Base-by-base conservation (phyloP, 2,113 vertebrate genomes). In the Fregata magnificens region DNA sequence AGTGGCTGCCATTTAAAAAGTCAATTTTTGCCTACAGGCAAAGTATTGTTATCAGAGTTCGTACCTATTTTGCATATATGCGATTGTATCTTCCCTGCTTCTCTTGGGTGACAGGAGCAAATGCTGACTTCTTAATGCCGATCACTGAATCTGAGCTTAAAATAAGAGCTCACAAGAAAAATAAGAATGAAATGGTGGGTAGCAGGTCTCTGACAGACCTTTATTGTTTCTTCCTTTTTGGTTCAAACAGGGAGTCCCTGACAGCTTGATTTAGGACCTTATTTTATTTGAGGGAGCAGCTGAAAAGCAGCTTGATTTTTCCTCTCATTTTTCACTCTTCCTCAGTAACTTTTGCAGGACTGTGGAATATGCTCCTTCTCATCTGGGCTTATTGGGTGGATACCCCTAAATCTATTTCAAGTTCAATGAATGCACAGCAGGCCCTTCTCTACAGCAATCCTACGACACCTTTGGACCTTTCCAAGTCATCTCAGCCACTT, bases 1-100 rank as follows among this genome's bases (percentile, higher is more conserved):
- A 76, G 73, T 52, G 71, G 45, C 66, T 97, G 96, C 96, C 92
- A 96, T 97, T 96, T 97, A 96, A 96, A 96, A 95, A 97, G 96
- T 96, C 96, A 96, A n/a, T 94, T 95, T 96, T 95, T 93, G 96
- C 96, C 96, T 96, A 94, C 92, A 96, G 96, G 96, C 96, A 95
- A 90, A 95, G 93, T 94, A 91, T 79, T 94, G 92, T 95, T 97
- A 96, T 96, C 95, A 93, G 93, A 95, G 93, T 96, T 95, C 2
- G 6, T 82, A 49, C 49, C 90, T 97, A 63, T 91, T 97, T 97
- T 97, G 96, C 96, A 97, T 96, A 90, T 77, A 95, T 88, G 77
- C 36, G 9, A 56, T 95, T 94, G 85, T 94, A 88, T 93, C 92
- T 96, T 96, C 82, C 62, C 62, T 80, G 0, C 49, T 78, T 92